Evolutionary conservation across 2,888 invertebrate species (phyloP).

Genomic region (Pteria penguin): DNA sequence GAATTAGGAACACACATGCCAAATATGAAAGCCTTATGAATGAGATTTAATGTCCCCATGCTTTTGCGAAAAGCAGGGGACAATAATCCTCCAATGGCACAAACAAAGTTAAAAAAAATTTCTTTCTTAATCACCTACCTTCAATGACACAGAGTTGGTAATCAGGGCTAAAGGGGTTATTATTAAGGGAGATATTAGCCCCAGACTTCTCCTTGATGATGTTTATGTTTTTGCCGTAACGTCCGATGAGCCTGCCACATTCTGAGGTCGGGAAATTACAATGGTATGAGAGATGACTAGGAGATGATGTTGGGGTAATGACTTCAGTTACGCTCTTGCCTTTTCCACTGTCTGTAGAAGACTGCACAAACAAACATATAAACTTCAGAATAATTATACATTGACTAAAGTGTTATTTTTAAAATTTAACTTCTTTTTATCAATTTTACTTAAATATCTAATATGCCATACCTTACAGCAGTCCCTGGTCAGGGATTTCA

Average conservation of each 20-base stretch:
- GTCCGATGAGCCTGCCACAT: slow-evolving; percentile 93
- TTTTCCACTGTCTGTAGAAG: slow-evolving; percentile 91
- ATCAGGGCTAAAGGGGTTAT: slow-evolving; percentile 87
- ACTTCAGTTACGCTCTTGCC: slow-evolving; percentile 82
- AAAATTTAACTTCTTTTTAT: too few species aligned
- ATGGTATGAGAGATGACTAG: slow-evolving; percentile 83
- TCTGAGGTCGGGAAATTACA: slow-evolving; percentile 82
- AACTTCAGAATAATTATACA: neutral
- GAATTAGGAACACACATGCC: too few species aligned
- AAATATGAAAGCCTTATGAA: too few species aligned
- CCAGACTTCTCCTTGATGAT: slow-evolving; percentile 88
- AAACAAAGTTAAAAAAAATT: too few species aligned
- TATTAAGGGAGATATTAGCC: slow-evolving; percentile 89
- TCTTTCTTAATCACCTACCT: slow-evolving; percentile 83
- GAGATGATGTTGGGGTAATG: slow-evolving; percentile 81
- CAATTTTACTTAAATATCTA: too few species aligned
- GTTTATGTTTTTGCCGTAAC: slow-evolving; percentile 89
- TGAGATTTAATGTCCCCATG: too few species aligned
- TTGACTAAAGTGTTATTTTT: too few species aligned
- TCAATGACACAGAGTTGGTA: slow-evolving; percentile 91
- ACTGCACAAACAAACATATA: slow-evolving; percentile 79
- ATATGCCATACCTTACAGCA: too few species aligned
- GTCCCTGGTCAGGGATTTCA: too few species aligned
- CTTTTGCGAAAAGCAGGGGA: too few species aligned
- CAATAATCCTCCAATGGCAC: too few species aligned